Evolutionary conservation across 1,140 invertebrate genomes (phyloP).

Genomic region (Drosophila eugracilis): DNA sequence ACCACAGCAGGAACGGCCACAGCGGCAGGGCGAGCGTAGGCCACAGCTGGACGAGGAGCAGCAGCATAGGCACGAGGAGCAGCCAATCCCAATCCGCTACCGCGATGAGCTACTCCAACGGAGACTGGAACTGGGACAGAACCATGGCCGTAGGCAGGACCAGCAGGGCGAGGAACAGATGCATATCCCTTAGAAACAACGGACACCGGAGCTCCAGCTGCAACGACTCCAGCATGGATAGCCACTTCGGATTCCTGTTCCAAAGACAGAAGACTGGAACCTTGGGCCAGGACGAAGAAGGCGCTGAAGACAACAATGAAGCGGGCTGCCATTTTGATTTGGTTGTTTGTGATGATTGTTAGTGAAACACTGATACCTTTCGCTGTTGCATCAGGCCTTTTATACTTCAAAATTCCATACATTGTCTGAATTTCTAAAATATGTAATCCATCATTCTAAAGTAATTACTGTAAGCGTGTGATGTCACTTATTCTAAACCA

Average conservation of each 20-base stretch:
- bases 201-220: slow-evolving; percentile 2
- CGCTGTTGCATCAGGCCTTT: neutral
- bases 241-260: slow-evolving; percentile 4
- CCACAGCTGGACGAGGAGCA: neutral
- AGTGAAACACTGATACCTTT: slow-evolving; percentile 30
- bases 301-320: slow-evolving; percentile 14
- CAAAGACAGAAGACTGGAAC: neutral
- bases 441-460: neutral
- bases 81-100: neutral
- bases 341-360: slow-evolving; percentile 12
- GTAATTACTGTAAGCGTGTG: neutral
- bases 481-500: neutral
- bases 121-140: slow-evolving; percentile 1
- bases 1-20: slow-evolving; percentile 8
- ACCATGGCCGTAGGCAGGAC: neutral
- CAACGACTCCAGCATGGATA: neutral
- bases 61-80: neutral
- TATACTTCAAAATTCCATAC: slow-evolving; percentile 22
- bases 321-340: slow-evolving; percentile 19
- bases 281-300: slow-evolving; percentile 15
- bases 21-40: slow-evolving; percentile 1
- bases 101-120: neutral
- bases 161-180: neutral
- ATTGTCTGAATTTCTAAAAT: neutral
- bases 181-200: slow-evolving; percentile 1